A percentile compares a stretch with the other conserved stretches of the same genome.
Evolutionary conservation across 2,113 vertebrate species (phyloP).

Genomic region (Barbus barbus): DNA sequence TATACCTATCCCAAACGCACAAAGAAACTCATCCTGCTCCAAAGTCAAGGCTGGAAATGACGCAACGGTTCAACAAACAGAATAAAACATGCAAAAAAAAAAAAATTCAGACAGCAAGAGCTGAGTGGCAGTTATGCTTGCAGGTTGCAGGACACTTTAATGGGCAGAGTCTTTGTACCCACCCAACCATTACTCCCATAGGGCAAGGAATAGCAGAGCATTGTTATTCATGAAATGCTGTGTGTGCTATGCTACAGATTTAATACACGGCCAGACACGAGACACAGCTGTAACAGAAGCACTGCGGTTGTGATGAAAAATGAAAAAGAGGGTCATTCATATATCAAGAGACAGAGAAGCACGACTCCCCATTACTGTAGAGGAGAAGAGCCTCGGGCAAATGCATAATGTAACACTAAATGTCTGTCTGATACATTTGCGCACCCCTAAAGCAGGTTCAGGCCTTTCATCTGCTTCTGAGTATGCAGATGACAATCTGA

Average conservation of each 20-base stretch:
- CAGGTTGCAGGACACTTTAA: conserved; percentile 31
- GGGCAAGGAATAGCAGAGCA: conserved; percentile 27
- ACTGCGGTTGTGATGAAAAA: conserved; percentile 45
- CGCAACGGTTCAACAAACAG: neutral
- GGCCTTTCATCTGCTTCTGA: conserved; percentile 14
- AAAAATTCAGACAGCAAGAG: neutral
- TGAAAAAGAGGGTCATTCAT: conserved; percentile 55
- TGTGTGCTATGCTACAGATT: conserved; percentile 53
- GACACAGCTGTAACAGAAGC: conserved; percentile 61
- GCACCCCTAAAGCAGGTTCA: conserved; percentile 23
- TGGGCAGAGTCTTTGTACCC: conserved; percentile 41
- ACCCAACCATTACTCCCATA: conserved; percentile 46
- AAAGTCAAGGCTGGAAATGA: neutral
- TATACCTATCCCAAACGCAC: no score
- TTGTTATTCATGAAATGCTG: conserved; percentile 79
- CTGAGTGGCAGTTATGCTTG: conserved; percentile 22
- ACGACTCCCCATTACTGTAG: conserved; percentile 46
- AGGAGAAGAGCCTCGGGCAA: conserved; percentile 43
- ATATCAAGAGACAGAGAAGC: conserved; percentile 52
- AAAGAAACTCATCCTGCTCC: neutral
- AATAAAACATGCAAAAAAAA: conserved; percentile 19
- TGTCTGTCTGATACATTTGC: conserved; percentile 49
- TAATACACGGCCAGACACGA: conserved; percentile 48
- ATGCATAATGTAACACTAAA: conserved; percentile 52
- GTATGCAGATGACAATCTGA: conserved; percentile 33